These are phyloP conservation scores for Betta splendens DNA, from an alignment of 2,797 vertebrate genomes.

Conservation along the genomic window DNA sequence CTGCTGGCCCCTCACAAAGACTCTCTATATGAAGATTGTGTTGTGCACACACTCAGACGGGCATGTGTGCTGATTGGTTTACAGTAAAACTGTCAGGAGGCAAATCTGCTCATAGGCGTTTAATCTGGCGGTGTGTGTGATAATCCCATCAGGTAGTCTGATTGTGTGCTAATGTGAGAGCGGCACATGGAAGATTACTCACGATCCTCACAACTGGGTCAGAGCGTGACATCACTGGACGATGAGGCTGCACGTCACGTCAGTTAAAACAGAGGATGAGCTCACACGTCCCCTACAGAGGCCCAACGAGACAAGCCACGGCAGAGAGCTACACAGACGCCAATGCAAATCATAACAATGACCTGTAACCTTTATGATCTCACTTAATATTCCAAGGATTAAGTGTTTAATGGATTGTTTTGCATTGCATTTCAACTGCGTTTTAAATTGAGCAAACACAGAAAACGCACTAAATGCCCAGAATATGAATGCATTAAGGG, in stretches of 20 bases:
- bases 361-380: not conserved
- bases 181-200: constrained; percentile 61
- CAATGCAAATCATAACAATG: not conserved
- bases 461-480: constrained; percentile 7
- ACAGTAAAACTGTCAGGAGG: constrained; percentile 36
- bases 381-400: constrained; percentile 11
- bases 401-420: constrained; percentile 24
- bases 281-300: too few relatives aligned
- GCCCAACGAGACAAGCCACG: not conserved
- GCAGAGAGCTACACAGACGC: not conserved
- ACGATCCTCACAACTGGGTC: constrained; percentile 66
- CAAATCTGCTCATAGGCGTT: constrained; percentile 58
- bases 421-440: constrained; percentile 12
- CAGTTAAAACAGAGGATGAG: constrained; percentile 16
- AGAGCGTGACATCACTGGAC: constrained; percentile 41
- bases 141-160: constrained; percentile 76
- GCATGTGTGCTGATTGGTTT: constrained; percentile 47
- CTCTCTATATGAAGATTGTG: constrained; percentile 57
- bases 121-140: constrained; percentile 68
- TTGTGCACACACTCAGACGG: constrained; percentile 17
- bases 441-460: constrained; percentile 16
- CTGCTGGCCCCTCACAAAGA: constrained; percentile 63
- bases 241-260: constrained; percentile 31
- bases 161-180: constrained; percentile 64
- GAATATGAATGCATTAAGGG: constrained; percentile 31